phyloP scores from a whole-genome alignment of 2,888 invertebrate species.

The Nomada fucata region DNA sequence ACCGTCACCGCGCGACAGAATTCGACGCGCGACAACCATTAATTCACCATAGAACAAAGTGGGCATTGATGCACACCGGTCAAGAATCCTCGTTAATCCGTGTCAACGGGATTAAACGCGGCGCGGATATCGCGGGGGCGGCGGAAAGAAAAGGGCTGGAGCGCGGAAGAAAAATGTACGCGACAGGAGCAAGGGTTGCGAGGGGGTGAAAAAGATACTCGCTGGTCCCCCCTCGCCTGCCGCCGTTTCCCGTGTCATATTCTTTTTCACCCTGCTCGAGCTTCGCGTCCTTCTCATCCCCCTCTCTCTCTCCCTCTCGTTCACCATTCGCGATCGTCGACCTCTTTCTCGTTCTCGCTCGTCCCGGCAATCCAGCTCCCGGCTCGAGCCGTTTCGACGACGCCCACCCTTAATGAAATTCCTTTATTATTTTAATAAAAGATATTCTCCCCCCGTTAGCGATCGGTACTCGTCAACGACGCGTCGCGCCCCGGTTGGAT shows the following conservation, averaged over 20 bases:
- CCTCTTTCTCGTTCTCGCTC: background rate
- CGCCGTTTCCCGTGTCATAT: conserved; percentile 47
- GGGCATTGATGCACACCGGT: conserved; percentile 64
- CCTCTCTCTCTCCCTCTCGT: background rate
- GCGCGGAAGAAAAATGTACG: conserved; percentile 57
- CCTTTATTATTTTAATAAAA: conserved; percentile 64
- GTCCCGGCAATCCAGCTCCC: background rate
- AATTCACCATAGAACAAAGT: conserved; percentile 65
- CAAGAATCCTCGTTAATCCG: conserved; percentile 72
- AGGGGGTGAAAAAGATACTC: conserved; percentile 44
- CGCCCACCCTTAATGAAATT: conserved; percentile 54
- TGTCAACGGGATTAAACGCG: conserved; percentile 70
- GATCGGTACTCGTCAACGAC: conserved; percentile 47
- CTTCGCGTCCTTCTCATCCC: background rate
- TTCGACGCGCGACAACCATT: conserved; percentile 64
- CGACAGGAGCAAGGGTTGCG: conserved; percentile 24
- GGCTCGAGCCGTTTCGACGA: conserved; percentile 25
- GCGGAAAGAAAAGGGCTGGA: conserved; percentile 58
- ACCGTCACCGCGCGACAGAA: conserved; percentile 52
- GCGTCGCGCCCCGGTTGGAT: conserved; percentile 19
- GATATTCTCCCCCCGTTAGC: conserved; percentile 36
- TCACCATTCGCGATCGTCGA: conserved; percentile 14
- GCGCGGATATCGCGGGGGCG: conserved; percentile 59
- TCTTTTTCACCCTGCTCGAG: conserved; percentile 26
- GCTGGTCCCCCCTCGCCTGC: conserved; percentile 44